Conservation (phyloP, 92 coral and sea anemone genomes). For the Porites divaricata region DNA sequence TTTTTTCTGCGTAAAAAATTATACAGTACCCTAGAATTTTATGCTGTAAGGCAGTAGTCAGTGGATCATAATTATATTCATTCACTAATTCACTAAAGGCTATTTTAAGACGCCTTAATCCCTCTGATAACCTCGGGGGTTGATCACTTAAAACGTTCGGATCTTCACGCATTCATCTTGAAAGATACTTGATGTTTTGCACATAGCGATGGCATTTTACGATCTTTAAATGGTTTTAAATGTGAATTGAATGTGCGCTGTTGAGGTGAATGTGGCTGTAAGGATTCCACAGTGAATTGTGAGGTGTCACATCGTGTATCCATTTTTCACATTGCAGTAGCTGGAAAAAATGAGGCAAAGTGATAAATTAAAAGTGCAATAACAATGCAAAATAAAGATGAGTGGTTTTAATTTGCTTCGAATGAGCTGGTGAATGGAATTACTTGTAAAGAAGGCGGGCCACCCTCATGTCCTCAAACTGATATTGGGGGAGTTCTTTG, state of each 20-base stretch:
- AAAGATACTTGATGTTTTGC: not conserved
- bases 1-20: too few relatives aligned
- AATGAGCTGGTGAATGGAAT: not conserved
- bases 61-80: too few relatives aligned
- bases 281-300: slow-evolving; percentile 2
- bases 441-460: too few relatives aligned
- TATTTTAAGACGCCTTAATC: too few relatives aligned
- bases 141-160: too few relatives aligned
- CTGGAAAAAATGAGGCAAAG: slow-evolving; percentile 32
- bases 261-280: slow-evolving; percentile 1
- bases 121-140: too few relatives aligned
- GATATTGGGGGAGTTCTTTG: too few relatives aligned
- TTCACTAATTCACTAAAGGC: too few relatives aligned
- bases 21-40: too few relatives aligned
- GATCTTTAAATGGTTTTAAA: not conserved
- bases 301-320: slow-evolving; percentile 12
- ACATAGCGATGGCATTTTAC: not conserved
- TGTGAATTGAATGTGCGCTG: not conserved
- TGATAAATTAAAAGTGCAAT: not conserved
- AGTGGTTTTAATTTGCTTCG: not conserved
- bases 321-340: not conserved
- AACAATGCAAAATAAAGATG: not conserved
- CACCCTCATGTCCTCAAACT: too few relatives aligned
- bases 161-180: not conserved
- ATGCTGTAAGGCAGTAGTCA: too few relatives aligned